Percentiles rank a stretch among this genome's conserved stretches.
phyloP scores from a whole-genome alignment of 1,140 invertebrate species.

The Teleopsis dalmanni region DNA sequence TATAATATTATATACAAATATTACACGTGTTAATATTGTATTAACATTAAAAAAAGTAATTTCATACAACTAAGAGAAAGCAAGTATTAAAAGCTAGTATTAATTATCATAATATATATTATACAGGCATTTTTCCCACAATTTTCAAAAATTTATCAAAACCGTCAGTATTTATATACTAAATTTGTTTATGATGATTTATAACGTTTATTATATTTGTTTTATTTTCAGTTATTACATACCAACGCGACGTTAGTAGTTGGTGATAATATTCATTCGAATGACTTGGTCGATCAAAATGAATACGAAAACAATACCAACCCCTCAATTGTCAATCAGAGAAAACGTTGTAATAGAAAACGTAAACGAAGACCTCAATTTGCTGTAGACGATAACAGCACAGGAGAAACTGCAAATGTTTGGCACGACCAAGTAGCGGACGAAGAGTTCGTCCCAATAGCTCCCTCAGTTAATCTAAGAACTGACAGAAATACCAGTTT shows the following conservation, averaged over 20 bases:
- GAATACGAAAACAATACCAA: background rate
- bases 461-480: background rate
- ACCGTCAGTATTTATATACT: background rate
- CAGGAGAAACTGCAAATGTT: conserved; percentile 9
- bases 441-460: conserved; percentile 9
- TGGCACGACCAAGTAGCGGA: conserved; percentile 38
- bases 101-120: no score
- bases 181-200: background rate
- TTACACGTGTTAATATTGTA: no score
- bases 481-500: background rate
- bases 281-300: no score
- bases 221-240: conserved; percentile 26
- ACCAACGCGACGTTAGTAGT: conserved; percentile 37
- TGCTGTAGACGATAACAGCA: background rate
- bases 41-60: no score
- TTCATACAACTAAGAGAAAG: no score
- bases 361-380: conserved; percentile 32
- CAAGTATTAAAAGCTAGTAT: no score
- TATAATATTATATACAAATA: no score
- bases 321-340: background rate
- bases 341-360: conserved; percentile 17
- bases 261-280: conserved; percentile 15
- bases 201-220: background rate
- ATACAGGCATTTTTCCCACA: no score
- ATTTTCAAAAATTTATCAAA: background rate